Conservation (phyloP, 2,797 vertebrate species). For the Acipenser oxyrinchus region DNA sequence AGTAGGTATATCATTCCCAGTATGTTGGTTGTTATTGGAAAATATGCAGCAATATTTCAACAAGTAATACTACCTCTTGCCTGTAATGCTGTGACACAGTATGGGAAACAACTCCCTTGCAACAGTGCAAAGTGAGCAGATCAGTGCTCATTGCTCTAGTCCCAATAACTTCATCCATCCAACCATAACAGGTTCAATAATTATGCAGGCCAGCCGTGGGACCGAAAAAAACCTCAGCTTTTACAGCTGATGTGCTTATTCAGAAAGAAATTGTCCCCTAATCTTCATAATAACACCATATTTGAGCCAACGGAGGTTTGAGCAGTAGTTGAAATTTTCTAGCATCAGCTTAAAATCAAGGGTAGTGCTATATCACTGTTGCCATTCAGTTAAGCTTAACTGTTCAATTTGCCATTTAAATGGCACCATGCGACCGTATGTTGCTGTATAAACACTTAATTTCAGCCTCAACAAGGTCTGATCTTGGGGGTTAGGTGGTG, state of each 20-base stretch:
- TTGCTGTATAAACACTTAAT: no score
- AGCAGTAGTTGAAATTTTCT: not conserved
- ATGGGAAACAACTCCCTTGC: conserved; percentile 13
- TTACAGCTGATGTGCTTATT: not conserved
- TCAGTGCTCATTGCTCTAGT: conserved; percentile 43
- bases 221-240: conserved; percentile 1
- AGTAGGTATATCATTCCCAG: no score
- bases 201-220: conserved; percentile 24
- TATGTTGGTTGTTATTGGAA: conserved; percentile 23
- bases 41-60: no score
- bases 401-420: no score
- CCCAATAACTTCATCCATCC: conserved; percentile 43
- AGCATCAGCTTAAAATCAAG: not conserved
- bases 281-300: not conserved
- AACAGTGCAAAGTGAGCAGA: conserved; percentile 38
- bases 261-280: not conserved
- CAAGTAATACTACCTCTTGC: conserved; percentile 6
- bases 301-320: not conserved
- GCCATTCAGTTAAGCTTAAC: no score
- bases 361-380: not conserved
- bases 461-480: no score
- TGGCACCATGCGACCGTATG: no score
- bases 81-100: conserved; percentile 33
- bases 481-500: no score
- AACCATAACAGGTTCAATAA: conserved; percentile 39